Base-by-base conservation (phyloP, 2,113 vertebrate genomes). In the Hemichromis elongatus region DNA sequence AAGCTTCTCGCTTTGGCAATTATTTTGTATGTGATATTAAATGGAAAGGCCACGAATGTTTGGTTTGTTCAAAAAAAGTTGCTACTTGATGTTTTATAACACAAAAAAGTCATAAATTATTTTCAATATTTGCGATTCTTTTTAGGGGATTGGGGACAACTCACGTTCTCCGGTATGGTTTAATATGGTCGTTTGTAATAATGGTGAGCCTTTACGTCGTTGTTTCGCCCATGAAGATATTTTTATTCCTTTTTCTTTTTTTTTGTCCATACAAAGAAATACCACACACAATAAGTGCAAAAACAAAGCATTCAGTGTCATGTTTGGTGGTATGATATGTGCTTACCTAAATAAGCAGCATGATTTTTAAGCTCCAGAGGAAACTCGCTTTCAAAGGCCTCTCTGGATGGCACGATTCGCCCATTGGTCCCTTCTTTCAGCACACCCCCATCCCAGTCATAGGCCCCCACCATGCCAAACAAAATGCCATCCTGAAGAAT, bases 381-480 rank as follows among this genome's bases (percentile, higher is more conserved):
- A 83, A 98, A 98, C 90, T 99, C 97, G 80, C 95, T 94, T 91
- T 96, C 96, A 11, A 99, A 97, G 2, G 98, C 98, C 5, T 95
- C 90, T 26, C 96, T 94, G 8, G 96, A 83, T 0, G 97, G 97
- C 26, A 96, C 86, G 24, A 98, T 70, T 53, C 52, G 94, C 3
- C 96, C 96, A 0, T 90, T 89, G 5, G 5, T 66, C 21, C 96
- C 93, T 85, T 98, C 96, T 92, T 97, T 97, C 84, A 99, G 85
- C 78, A 99, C 97, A 0, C 97, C 97, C 1, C 98, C 98, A 0
- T 98, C 97, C 98, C 98, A 99, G 94, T 97, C 98, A 1, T 99
- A 99, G 18, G 98, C 98, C 4, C 98, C 98, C 7, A 99, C 98
- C 88, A 95, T 97, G 21, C 98, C 98, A 19, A 99, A 99, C 83